Conservation (phyloP, 2,113 vertebrate species). For the Calidris pygmaea region DNA sequence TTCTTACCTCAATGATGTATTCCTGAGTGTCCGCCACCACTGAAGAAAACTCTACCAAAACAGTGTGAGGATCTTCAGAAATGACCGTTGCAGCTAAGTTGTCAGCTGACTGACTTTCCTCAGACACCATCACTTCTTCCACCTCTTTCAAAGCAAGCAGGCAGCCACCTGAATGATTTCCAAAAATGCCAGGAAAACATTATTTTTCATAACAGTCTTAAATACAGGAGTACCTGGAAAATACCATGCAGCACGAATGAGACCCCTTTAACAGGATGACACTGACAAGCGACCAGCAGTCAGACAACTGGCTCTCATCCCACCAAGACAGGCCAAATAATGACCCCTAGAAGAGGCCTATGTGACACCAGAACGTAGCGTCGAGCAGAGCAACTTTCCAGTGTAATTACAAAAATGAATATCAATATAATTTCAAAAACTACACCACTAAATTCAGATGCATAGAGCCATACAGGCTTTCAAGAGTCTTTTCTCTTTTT, state of each 20-base stretch:
- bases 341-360: neutral
- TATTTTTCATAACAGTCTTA: neutral
- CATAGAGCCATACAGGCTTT: neutral
- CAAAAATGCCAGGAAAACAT: neutral
- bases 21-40: constrained; percentile 98
- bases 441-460: neutral
- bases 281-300: neutral
- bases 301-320: neutral
- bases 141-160: constrained; percentile 77
- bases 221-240: neutral
- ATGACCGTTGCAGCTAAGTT: constrained; percentile 79
- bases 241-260: rapidly evolving
- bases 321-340: neutral
- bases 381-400: neutral
- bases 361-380: neutral
- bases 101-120: constrained; percentile 77
- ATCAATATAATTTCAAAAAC: neutral
- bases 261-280: neutral
- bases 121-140: constrained; percentile 68
- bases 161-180: constrained; percentile 84
- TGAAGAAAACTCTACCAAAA: constrained; percentile 96
- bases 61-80: constrained; percentile 88
- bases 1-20: constrained; percentile 93
- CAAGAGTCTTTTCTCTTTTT: neutral
- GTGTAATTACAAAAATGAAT: neutral